Evolutionary conservation across 1,140 invertebrate genomes (phyloP).

Genomic region (Drosophila repleta): DNA sequence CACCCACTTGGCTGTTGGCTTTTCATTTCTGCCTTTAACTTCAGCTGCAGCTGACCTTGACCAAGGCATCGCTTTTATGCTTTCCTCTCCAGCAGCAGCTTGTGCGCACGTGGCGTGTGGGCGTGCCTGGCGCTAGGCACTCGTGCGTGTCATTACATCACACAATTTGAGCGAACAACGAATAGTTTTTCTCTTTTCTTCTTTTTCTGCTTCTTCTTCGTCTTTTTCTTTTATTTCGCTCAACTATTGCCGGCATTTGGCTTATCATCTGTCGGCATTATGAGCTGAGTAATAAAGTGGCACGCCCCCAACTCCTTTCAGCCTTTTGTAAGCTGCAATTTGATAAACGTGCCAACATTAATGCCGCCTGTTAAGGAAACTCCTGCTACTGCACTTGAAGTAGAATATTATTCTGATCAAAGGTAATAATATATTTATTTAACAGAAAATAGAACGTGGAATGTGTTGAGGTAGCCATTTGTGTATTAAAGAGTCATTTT

Average conservation of each 20-base stretch:
- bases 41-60: constrained; percentile 55
- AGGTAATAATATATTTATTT: not conserved
- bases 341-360: constrained; percentile 75
- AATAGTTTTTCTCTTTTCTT: not conserved
- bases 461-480: too few relatives aligned
- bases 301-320: constrained; percentile 5
- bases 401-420: too few relatives aligned
- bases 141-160: constrained; percentile 61
- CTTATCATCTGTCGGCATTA: constrained; percentile 40
- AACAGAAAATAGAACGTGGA: too few relatives aligned
- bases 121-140: constrained; percentile 46
- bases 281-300: constrained; percentile 36
- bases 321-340: constrained; percentile 61
- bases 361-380: constrained; percentile 65
- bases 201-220: too few relatives aligned
- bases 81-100: not conserved
- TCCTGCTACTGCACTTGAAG: constrained; percentile 16
- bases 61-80: constrained; percentile 47
- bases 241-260: constrained; percentile 36
- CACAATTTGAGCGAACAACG: constrained; percentile 6
- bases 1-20: not conserved
- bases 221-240: not conserved
- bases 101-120: constrained; percentile 34
- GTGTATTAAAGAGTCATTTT: too few relatives aligned
- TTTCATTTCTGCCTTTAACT: constrained; percentile 15